Conservation (phyloP, 2,888 invertebrate genomes). For the Petrophora chlorosata region DNA sequence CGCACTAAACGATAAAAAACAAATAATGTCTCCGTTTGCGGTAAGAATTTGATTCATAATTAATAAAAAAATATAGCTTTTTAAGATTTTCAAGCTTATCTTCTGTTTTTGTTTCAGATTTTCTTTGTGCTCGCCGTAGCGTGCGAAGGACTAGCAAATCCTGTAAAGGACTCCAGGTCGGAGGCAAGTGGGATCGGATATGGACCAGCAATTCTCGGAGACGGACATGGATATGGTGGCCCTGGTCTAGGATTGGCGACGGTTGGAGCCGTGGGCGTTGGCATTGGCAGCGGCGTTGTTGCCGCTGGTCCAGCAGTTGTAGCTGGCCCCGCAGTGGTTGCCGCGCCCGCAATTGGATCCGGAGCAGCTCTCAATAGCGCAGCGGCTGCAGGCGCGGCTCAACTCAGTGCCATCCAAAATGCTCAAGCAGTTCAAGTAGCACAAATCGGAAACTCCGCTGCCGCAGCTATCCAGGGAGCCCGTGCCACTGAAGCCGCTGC, state of each 20-base stretch:
- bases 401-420: constrained; percentile 73
- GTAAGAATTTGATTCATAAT: constrained; percentile 49
- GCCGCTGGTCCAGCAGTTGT: constrained; percentile 5
- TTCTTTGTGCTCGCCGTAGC: constrained; percentile 73
- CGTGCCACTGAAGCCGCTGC: constrained; percentile 72
- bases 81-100: neutral
- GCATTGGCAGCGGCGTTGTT: constrained; percentile 26
- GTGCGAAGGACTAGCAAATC: constrained; percentile 62
- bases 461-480: constrained; percentile 72
- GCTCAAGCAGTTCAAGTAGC: constrained; percentile 72
- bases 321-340: constrained; percentile 26
- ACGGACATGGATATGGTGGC: constrained; percentile 11
- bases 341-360: constrained; percentile 44
- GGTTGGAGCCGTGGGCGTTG: constrained; percentile 22
- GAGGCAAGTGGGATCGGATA: constrained; percentile 54
- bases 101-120: constrained; percentile 56
- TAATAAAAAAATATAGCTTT: neutral
- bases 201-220: constrained; percentile 19
- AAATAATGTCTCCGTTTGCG: constrained; percentile 72
- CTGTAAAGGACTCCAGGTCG: constrained; percentile 29
- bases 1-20: constrained; percentile 34
- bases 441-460: constrained; percentile 70
- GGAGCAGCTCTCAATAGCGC: constrained; percentile 66
- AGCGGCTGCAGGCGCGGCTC: constrained; percentile 69
- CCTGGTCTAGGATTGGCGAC: constrained; percentile 29